Evolutionary conservation across 2,888 invertebrate genomes (phyloP).

Genomic region (Dusona sp.): DNA sequence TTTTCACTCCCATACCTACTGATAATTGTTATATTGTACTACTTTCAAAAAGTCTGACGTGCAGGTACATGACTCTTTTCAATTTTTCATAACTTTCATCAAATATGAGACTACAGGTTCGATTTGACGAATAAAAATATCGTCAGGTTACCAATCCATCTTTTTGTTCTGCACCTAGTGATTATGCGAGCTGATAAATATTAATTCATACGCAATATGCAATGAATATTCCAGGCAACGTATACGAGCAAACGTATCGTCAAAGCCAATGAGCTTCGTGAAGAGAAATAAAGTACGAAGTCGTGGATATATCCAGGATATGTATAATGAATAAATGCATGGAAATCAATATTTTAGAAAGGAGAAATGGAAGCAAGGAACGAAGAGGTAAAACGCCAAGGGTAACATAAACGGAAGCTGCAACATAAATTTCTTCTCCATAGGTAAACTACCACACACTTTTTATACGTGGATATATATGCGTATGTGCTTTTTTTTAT

Average conservation of each 20-base stretch:
- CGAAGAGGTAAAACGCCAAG: conserved; percentile 24
- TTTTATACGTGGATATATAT: conserved; percentile 4
- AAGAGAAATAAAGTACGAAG: neutral
- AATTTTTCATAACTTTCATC: neutral
- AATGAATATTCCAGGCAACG: neutral
- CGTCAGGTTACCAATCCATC: neutral
- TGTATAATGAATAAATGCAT: conserved; percentile 1
- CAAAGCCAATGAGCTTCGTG: neutral
- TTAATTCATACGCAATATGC: neutral
- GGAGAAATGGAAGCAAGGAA: conserved; percentile 29
- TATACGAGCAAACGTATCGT: neutral
- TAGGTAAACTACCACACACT: conserved; percentile 17
- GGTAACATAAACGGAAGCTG: conserved; percentile 52
- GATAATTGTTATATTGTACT: neutral
- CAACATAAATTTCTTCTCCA: conserved; percentile 40
- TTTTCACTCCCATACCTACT: neutral
- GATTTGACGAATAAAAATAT: neutral
- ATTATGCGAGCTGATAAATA: neutral
- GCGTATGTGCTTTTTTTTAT: neutral
- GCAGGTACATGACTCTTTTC: neutral
- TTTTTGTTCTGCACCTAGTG: neutral
- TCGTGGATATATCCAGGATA: neutral
- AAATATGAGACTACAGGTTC: neutral
- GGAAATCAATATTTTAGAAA: conserved; percentile 46
- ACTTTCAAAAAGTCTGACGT: neutral